Base-by-base conservation (phyloP, 2,797 vertebrate species). In the Thamnophis elegans region DNA sequence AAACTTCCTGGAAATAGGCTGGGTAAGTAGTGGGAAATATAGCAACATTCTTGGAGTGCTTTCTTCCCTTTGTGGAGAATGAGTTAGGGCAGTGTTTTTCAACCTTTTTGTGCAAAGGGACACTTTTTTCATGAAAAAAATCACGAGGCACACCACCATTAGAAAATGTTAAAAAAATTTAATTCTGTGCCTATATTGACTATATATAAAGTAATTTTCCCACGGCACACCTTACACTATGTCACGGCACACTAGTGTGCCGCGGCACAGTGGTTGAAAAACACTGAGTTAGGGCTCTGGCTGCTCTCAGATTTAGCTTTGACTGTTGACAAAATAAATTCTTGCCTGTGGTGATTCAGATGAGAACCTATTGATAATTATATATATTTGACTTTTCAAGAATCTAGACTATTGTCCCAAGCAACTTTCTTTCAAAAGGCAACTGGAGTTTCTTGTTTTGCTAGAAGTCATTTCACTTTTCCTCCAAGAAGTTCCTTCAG, bases 1-100 rank as follows among this genome's bases (percentile, higher is more conserved):
- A 98, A 97, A 85, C 96, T 99, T 95, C 97, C 98, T 26, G 98
- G 98, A 93, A 99, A 99, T 93, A 98, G 99, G 8, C 98, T 99
- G 0, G 98, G 99, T 99, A 95, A 1, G 96, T 96, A 94, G 2
- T 47, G 1, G 2, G 11, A 62, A 16, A 51, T 2, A 2, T 9
- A 91, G 12, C 58, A 55, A 32, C 14, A 18, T 8, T 28, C 20
- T 25, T 60, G 20, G 5, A 28, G 73, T 60, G 18, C n/a, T 51
- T 89, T 22, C 25, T 87, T 51, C 65, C 20, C 20, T 51, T 47
- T 55, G 25, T 22, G 32, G 20, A 59, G 16, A 58, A 56, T 55
- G 82, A 5, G 22, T 13, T 26, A 60, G 36, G 16, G 28, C 42
- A n/a, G n/a, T n/a, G n/a, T n/a, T n/a, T n/a, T n/a, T n/a, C n/a